Conservation (phyloP, 1,140 invertebrate species). For the Polyergus mexicanus region DNA sequence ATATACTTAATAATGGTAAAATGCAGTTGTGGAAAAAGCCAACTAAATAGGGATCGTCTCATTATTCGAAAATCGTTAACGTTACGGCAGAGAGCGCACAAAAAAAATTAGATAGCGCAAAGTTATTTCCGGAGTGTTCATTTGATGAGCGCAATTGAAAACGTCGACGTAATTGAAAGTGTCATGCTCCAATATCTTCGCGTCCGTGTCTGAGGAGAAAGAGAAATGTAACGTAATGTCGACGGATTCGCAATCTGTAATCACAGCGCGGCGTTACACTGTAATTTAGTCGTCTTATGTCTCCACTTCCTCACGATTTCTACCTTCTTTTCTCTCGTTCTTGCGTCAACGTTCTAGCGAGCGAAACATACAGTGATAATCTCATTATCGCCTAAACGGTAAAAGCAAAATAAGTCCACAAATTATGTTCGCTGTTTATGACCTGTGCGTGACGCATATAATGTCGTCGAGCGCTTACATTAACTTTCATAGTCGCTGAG, state of each 20-base stretch:
- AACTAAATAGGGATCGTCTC: not conserved
- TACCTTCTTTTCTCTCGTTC: no score
- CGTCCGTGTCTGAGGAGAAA: not conserved
- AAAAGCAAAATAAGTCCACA: not conserved
- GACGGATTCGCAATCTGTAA: not conserved
- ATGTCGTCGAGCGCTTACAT: not conserved
- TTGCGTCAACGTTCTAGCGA: not conserved
- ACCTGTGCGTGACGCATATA: not conserved
- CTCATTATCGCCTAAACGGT: not conserved
- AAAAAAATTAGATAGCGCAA: not conserved
- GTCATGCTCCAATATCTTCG: slow-evolving; percentile 52
- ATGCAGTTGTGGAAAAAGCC: no score
- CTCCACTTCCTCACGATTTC: slow-evolving; percentile 8
- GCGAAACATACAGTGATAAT: not conserved
- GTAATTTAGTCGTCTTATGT: not conserved
- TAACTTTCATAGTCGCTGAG: no score
- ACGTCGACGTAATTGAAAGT: slow-evolving; percentile 33
- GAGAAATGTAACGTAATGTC: slow-evolving; percentile 42
- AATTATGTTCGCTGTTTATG: not conserved
- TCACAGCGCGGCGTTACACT: not conserved
- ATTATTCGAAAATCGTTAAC: slow-evolving; percentile 8
- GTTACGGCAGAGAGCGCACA: slow-evolving; percentile 2
- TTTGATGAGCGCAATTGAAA: slow-evolving; percentile 22
- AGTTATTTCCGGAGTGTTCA: not conserved
- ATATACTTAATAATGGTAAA: no score